These are phyloP conservation scores for Octodon degus DNA, from an alignment of 2,113 vertebrate genomes.

Conservation along the genomic window DNA sequence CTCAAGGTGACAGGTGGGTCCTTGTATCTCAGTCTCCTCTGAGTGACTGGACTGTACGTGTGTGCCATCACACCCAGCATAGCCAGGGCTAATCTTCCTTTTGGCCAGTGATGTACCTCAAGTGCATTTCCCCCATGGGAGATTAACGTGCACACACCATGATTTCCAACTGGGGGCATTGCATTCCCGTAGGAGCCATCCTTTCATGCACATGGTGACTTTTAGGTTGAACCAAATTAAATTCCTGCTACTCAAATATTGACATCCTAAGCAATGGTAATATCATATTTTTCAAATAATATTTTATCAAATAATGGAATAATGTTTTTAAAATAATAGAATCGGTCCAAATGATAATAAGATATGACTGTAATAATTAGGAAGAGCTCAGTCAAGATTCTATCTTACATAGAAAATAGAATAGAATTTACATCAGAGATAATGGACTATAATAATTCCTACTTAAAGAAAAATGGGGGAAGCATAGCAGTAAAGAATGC, in stretches of 20 bases:
- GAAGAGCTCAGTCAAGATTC: neutral
- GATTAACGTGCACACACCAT: neutral
- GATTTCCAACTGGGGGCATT: neutral
- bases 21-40: neutral
- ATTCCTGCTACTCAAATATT: neutral
- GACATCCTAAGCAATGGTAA: neutral
- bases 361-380: neutral
- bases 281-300: neutral
- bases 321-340: neutral
- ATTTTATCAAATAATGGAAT: neutral
- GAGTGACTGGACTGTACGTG: neutral
- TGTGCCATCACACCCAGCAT: neutral
- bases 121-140: constrained; percentile 1
- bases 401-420: neutral
- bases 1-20: neutral
- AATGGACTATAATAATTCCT: neutral
- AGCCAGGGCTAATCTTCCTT: neutral
- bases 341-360: neutral
- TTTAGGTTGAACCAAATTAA: neutral
- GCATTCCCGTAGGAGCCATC: neutral
- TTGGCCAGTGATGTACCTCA: neutral
- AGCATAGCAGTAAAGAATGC: neutral
- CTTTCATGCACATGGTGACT: neutral
- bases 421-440: neutral
- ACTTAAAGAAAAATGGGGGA: neutral